Base-by-base conservation (phyloP, 2,888 invertebrate species). In the Torymus texanus region DNA sequence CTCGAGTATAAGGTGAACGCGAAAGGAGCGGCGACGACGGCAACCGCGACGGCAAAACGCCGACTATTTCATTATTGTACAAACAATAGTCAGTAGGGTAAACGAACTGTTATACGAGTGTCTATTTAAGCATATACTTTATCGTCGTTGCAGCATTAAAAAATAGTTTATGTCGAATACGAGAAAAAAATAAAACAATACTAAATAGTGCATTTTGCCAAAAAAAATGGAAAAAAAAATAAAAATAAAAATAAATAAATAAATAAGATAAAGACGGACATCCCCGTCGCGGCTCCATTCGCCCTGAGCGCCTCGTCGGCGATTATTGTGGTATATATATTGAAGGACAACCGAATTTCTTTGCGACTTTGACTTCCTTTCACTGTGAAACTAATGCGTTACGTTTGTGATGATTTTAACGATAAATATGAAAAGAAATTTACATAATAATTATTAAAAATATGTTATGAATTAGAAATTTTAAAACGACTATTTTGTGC, bases 61-160 rank as follows among this genome's bases (percentile, higher is more conserved):
- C 21, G 13, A 78, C 72, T 75, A 75, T 72, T 75, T 75, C 14
- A 76, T 76, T 76, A 79, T 77, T 77, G 79, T 77, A 63, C 29
- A 77, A 79, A 79, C 71, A 74, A 79, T 81, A 81, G 75, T 71
- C 70, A 75, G 77, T 71, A 21, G 65, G 65, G 59, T 76, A 75
- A 77, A 80, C 70, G 63, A 81, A 81, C 72, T 77, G 79, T 81
- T 81, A 81, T 71, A 73, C 81, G 61, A 74, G 74, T 79, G 74
- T 79, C 81, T 79, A 79, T 79, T 81, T 76, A 81, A 81, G 50
- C 70, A 81, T 76, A 81, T 81, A 79, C 79, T 81, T 81, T 81
- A 81, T 81, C 58, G 66, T 63, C 75, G 81, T 81, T 81, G 56
- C 79, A 77, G 77, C 63, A 77, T 81, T 77, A 55, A 71, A 71